Conservation (phyloP, 2,797 vertebrate genomes). For the Tragelaphus oryx region DNA sequence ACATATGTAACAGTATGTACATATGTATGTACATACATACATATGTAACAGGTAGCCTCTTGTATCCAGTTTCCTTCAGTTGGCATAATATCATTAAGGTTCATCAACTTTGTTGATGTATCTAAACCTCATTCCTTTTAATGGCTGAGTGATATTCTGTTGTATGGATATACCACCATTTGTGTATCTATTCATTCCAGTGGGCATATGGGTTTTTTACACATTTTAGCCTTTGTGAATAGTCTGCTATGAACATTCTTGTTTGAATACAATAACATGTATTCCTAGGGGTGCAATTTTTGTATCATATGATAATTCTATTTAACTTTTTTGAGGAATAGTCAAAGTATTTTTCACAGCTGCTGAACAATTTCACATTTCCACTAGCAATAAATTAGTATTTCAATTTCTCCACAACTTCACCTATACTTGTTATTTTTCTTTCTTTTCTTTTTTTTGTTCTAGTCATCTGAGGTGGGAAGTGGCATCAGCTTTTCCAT, state of each 20-base stretch:
- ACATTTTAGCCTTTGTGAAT: not conserved
- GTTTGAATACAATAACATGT: not conserved
- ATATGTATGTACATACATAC: not conserved
- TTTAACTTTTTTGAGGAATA: not conserved
- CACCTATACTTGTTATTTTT: not conserved
- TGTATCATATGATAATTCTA: not conserved
- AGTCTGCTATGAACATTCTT: not conserved
- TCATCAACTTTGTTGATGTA: not conserved
- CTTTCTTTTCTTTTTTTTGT: not conserved
- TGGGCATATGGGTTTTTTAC: not conserved
- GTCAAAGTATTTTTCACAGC: not conserved
- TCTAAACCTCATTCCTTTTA: not conserved
- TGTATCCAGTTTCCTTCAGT: not conserved
- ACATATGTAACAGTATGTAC: too few species aligned
- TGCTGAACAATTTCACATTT: not conserved
- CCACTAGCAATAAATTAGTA: not conserved
- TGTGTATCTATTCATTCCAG: not conserved
- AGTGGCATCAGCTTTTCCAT: not conserved
- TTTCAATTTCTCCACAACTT: not conserved
- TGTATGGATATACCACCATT: not conserved
- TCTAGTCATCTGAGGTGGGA: not conserved
- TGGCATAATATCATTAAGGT: not conserved
- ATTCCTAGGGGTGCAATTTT: not conserved
- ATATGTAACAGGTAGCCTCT: not conserved
- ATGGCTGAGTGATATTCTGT: not conserved